Evolutionary conservation across 2,797 vertebrate species (phyloP).

Genomic region (Pangasius djambal): DNA sequence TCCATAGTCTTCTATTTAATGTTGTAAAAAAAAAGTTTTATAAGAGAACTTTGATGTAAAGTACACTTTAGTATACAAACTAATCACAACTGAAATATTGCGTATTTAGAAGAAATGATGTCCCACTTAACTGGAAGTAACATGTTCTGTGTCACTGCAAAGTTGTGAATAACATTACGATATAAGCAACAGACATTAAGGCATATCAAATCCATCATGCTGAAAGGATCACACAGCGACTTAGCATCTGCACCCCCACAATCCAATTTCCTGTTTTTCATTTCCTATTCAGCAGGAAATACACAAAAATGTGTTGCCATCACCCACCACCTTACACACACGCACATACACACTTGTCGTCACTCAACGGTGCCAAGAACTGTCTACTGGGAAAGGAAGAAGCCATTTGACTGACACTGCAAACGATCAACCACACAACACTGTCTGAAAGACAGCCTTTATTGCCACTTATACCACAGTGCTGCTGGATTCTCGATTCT

Average conservation of each 20-base stretch:
- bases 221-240: slow-evolving; percentile 14
- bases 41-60: neutral
- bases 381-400: too few relatives aligned
- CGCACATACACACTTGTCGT: neutral
- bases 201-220: slow-evolving; percentile 31
- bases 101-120: neutral
- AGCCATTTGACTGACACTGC: neutral
- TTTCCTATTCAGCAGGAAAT: slow-evolving; percentile 1
- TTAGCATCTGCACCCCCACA: neutral
- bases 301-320: slow-evolving; percentile 31
- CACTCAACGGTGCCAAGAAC: neutral
- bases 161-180: neutral
- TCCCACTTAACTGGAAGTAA: neutral
- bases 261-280: slow-evolving; percentile 50
- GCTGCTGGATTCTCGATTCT: neutral
- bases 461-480: neutral
- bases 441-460: neutral
- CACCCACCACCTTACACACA: neutral
- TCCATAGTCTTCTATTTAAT: neutral
- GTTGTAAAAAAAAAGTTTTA: neutral
- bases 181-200: neutral
- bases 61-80: neutral
- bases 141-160: neutral
- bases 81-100: neutral
- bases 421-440: neutral